Conservation (phyloP, 2,113 vertebrate species). For the Melospiza melodia region DNA sequence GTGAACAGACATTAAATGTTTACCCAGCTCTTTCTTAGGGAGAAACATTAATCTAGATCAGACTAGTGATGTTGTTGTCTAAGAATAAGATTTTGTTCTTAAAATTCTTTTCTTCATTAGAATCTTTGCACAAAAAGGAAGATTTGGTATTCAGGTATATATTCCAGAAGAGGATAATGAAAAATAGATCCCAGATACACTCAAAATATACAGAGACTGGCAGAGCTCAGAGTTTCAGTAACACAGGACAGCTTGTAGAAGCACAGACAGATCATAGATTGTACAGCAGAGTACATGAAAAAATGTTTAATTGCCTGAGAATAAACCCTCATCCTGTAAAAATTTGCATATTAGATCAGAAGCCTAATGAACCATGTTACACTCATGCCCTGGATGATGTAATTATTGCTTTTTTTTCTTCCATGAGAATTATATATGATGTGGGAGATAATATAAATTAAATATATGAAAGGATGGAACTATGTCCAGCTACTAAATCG, state of each 20-base stretch:
- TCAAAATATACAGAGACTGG: not conserved
- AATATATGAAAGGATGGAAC: not conserved
- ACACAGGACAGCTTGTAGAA: not conserved
- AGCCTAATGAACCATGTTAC: not conserved
- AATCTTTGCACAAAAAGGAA: not conserved
- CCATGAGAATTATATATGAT: not conserved
- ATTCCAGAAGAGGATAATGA: not conserved
- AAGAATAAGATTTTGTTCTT: not conserved
- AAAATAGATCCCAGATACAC: not conserved
- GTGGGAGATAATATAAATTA: not conserved
- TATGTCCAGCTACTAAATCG: not conserved
- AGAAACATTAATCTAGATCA: not conserved
- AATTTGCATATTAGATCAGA: conserved; percentile 12
- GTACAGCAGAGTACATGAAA: not conserved
- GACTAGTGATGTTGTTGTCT: not conserved
- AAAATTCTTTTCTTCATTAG: not conserved
- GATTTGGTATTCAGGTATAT: not conserved
- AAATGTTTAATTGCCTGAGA: conserved; percentile 3
- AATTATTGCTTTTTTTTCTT: not conserved
- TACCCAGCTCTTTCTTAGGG: not conserved
- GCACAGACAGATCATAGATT: not conserved
- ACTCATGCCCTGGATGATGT: not conserved
- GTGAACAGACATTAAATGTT: not conserved
- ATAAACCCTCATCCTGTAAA: conserved; percentile 2
- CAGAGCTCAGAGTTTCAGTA: not conserved